These are phyloP conservation scores for Montipora capricornis DNA, from an alignment of 64 coral and sea anemone genomes.

Conservation along the genomic window DNA sequence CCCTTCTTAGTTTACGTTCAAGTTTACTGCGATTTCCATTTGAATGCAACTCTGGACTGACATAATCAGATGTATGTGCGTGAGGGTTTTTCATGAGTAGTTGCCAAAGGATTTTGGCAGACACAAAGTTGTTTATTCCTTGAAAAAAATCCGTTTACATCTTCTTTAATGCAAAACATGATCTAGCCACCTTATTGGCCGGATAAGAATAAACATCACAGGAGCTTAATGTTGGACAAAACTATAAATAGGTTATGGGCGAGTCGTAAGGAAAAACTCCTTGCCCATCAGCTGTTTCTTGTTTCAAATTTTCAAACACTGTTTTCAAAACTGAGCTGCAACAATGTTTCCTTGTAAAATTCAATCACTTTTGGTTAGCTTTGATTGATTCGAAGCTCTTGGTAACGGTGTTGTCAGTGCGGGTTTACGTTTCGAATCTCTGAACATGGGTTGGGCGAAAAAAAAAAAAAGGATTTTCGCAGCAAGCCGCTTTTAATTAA, in stretches of 20 bases:
- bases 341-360: neutral
- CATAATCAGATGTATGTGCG: too few relatives aligned
- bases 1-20: neutral
- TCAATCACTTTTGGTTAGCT: neutral
- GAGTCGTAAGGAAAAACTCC: neutral
- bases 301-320: neutral
- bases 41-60: too few relatives aligned
- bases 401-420: neutral
- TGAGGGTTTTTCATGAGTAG: too few relatives aligned
- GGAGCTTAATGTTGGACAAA: neutral
- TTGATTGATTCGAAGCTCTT: neutral
- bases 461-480: neutral
- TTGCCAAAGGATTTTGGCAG: too few relatives aligned
- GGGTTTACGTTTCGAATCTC: too few relatives aligned
- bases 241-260: slow-evolving; percentile 32
- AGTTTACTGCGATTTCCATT: neutral
- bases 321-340: neutral
- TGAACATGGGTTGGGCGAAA: too few relatives aligned
- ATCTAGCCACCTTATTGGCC: neutral
- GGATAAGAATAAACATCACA: neutral
- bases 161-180: neutral
- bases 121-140: neutral
- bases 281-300: neutral
- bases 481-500: slow-evolving; percentile 3
- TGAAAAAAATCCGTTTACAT: neutral